phyloP scores from a whole-genome alignment of 2,888 invertebrate genomes.

The Caenorhabditis auriculariae region DNA sequence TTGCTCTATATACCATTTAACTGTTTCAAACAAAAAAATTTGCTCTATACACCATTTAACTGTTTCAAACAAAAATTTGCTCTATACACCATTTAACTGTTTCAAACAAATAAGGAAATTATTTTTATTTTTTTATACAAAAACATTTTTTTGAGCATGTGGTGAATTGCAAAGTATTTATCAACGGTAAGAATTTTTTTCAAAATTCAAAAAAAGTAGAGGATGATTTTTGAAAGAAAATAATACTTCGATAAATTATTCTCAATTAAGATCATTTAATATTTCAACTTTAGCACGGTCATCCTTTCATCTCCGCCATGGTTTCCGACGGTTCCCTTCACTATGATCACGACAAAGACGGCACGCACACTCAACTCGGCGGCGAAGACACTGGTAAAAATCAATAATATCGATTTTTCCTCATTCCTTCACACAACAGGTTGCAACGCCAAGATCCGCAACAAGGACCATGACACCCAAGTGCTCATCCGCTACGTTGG shows the following conservation, averaged over 20 bases:
- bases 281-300: constrained; percentile 78
- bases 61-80: background rate
- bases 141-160: no score
- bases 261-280: no score
- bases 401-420: background rate
- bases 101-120: background rate
- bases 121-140: no score
- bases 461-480: constrained; percentile 84
- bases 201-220: background rate
- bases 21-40: background rate
- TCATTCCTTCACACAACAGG: constrained; percentile 64
- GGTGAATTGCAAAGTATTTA: no score
- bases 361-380: constrained; percentile 92
- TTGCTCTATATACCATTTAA: background rate
- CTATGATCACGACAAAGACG: constrained; percentile 97
- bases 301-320: constrained; percentile 98
- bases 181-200: background rate
- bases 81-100: background rate
- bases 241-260: background rate
- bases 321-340: constrained; percentile 90
- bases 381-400: constrained; percentile 66
- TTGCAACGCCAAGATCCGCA: constrained; percentile 90
- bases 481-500: constrained; percentile 85
- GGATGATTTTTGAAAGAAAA: no score
- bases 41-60: background rate